phyloP scores from a whole-genome alignment of 2,113 vertebrate species.

The Craseonycteris thonglongyai region DNA sequence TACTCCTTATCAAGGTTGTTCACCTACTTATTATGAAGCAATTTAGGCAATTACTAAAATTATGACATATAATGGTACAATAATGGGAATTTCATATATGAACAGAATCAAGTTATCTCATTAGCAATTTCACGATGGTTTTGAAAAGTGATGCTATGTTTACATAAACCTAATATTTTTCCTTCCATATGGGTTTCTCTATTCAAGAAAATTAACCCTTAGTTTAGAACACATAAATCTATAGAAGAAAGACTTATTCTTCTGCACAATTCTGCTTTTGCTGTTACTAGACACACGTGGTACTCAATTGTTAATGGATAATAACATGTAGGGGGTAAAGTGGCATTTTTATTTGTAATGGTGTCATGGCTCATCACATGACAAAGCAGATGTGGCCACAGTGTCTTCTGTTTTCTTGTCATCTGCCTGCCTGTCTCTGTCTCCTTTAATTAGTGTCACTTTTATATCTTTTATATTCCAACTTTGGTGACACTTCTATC shows the following conservation, averaged over 20 bases:
- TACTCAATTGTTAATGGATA: neutral
- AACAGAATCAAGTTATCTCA: neutral
- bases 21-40: neutral
- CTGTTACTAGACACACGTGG: neutral
- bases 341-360: neutral
- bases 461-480: neutral
- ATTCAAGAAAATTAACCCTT: neutral
- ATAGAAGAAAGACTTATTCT: neutral
- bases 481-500: neutral
- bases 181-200: neutral
- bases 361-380: neutral
- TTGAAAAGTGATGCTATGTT: neutral
- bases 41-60: neutral
- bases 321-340: neutral
- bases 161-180: neutral
- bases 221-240: neutral
- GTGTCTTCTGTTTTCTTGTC: neutral
- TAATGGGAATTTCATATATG: neutral
- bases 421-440: neutral
- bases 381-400: neutral
- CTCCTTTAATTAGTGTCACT: neutral
- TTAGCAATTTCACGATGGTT: neutral
- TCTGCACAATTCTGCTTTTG: neutral
- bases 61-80: neutral
- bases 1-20: neutral